Conservation (phyloP, 2,797 vertebrate species). For the Danio kyathit region DNA sequence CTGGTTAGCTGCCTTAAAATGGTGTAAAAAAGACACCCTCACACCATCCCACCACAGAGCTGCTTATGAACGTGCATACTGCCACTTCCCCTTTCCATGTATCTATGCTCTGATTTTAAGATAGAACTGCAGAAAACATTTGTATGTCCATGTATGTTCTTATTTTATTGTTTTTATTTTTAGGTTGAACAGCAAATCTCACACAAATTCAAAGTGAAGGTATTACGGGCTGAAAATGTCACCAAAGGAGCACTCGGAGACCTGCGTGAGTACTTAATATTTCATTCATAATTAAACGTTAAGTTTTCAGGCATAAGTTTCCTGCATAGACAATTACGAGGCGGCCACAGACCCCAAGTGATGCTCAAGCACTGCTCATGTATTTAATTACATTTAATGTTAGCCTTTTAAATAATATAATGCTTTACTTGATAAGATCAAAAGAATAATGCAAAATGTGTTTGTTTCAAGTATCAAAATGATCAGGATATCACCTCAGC, state of each 20-base stretch:
- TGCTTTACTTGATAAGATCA: no score
- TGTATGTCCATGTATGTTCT: neutral
- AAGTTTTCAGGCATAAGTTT: neutral
- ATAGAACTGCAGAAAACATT: neutral
- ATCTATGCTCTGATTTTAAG: neutral
- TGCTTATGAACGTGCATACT: neutral
- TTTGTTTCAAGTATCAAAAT: no score
- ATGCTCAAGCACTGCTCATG: no score
- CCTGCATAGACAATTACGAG: no score
- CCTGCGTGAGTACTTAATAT: constrained; percentile 85
- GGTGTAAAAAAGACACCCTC: neutral
- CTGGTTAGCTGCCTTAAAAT: neutral
- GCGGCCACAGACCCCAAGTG: no score
- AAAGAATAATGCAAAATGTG: no score
- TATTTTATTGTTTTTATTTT: constrained; percentile 61
- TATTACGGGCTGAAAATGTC: constrained; percentile 89
- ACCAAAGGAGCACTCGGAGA: constrained; percentile 96
- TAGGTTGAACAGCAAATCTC: constrained; percentile 98
- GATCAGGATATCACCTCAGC: no score
- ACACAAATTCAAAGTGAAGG: constrained; percentile 89
- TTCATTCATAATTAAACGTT: neutral
- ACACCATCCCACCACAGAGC: neutral
- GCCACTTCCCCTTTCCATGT: neutral
- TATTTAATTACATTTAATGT: no score
- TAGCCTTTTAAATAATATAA: no score